phyloP scores from a whole-genome alignment of 2,113 vertebrate species.

The Hippopotamus amphibius region DNA sequence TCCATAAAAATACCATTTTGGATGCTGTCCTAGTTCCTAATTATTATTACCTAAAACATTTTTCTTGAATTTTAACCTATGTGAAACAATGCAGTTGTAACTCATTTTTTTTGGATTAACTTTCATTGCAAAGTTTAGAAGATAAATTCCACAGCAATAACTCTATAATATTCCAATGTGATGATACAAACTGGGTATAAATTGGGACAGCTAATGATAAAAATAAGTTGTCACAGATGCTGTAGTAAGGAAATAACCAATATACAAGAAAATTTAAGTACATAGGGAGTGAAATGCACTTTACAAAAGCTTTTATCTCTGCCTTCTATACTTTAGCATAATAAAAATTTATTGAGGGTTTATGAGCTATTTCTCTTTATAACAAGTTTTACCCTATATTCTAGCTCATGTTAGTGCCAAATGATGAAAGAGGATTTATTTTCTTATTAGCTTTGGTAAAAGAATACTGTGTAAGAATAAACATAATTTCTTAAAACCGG shows the following conservation, averaged over 20 bases:
- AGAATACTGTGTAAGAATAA: conserved; percentile 24
- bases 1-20: conserved; percentile 81
- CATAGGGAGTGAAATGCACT: conserved; percentile 39
- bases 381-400: conserved; percentile 50
- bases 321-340: background rate
- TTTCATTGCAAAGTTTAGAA: conserved; percentile 79
- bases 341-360: background rate
- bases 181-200: background rate
- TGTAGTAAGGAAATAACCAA: conserved; percentile 31
- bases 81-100: conserved; percentile 72
- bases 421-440: conserved; percentile 77
- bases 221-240: conserved; percentile 57
- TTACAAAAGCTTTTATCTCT: background rate
- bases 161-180: background rate
- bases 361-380: conserved; percentile 4
- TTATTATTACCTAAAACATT: conserved; percentile 84
- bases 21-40: conserved; percentile 76
- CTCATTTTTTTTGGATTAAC: conserved; percentile 72
- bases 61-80: conserved; percentile 76
- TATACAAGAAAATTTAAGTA: conserved; percentile 19
- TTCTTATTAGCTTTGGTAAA: conserved; percentile 73
- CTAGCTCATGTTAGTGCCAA: conserved; percentile 60
- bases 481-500: conserved; percentile 70
- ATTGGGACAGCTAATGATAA: background rate
- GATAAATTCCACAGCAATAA: conserved; percentile 58